Evolutionary conservation across 92 coral and sea anemone species (phyloP), one percentile per base, ranked within the genome.

Genomic region (Pocillopora meandrina): DNA sequence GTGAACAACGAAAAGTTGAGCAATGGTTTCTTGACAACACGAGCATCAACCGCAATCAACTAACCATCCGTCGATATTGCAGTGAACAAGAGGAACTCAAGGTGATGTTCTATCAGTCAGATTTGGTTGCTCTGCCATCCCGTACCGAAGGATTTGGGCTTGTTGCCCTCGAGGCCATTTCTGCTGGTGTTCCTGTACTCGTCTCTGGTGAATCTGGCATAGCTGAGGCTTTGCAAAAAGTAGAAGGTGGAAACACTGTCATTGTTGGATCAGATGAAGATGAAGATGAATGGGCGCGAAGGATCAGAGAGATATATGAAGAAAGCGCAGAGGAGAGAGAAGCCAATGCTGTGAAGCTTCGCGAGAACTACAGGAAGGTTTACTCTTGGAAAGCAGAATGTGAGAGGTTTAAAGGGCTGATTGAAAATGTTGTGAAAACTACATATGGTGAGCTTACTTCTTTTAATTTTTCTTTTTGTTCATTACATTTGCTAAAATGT

Each of bases 171-270:
- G 26, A 23, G 0, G 26, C 26, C 26, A 23, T 23, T 23, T 23
- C 26, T 23, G 26, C 26, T 23, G 26, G 26, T 23, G 0, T 23
- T 23, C 26, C 26, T 23, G 26, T 23, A 0, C 26, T 23, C 0
- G 26, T 23, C 26, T 23, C 26, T 23, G 26, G 26, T 23, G 26
- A 23, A 23, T 23, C 26, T 23, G 26, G 26, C 26, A 23, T 23
- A 67, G 35, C 80, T 56, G 61, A 81, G 36, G 86, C 86, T 55
- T 82, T 82, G 42, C 26, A 71, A 26, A 33, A 61, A 49, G 86
- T 72, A 11, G 59, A 59, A 19, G 78, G 78, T 59, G 86, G 86
- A 17, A 56, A 31, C 12, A 7, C 59, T 16, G 66, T 33, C 8
- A 31, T 81, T 71, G 77, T 81, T 31, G 42, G 71, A 33, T 81